Evolutionary conservation across 2,888 invertebrate species (phyloP), one percentile per base, ranked within the genome.

Genomic region (Papilio elwesi): DNA sequence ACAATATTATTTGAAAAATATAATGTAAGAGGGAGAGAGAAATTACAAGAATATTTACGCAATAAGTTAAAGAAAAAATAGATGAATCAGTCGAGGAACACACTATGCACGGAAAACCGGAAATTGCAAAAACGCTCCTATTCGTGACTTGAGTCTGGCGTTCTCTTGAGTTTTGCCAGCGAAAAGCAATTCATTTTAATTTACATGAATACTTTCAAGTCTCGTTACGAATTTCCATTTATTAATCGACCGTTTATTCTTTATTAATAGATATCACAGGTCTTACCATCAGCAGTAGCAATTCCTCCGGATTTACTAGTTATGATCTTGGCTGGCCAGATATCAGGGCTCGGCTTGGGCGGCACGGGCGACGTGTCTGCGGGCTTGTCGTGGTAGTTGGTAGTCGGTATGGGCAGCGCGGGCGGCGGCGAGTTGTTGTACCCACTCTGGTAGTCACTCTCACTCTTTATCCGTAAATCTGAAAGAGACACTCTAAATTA

Each of bases 231-330:
- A 26, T 26, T 2, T 26, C 26, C 26, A 26, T 43, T 43, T 7
- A 43, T 43, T 9, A 43, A 6, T 9, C 7, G 9, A 5, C 43
- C 7, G 43, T 6, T 43, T 43, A 13, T 47, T 55, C 12, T 10
- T 8, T 0, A 3, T 52, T 48, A 48, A 51, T 15, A 70, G 59
- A 70, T 51, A 52, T 15, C 2, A 63, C 36, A 13, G 52, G 13
- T 51, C 93, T 95, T 85, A 97, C 97, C 97, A 88, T 97, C 97
- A 83, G 97, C 96, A 84, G 97, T 97, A 83, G 97, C 96, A 79
- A 97, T 97, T 82, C 97, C 96, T 78, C 96, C 96, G 82, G 97
- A 96, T 91, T 97, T 96, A 93, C 95, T 95, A 71, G 95, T 95
- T 81, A 95, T 94, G 80, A 95, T 91, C 85, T 95, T 95, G 75